phyloP scores from a whole-genome alignment of 2,797 vertebrate species.

The Amblyraja radiata region DNA sequence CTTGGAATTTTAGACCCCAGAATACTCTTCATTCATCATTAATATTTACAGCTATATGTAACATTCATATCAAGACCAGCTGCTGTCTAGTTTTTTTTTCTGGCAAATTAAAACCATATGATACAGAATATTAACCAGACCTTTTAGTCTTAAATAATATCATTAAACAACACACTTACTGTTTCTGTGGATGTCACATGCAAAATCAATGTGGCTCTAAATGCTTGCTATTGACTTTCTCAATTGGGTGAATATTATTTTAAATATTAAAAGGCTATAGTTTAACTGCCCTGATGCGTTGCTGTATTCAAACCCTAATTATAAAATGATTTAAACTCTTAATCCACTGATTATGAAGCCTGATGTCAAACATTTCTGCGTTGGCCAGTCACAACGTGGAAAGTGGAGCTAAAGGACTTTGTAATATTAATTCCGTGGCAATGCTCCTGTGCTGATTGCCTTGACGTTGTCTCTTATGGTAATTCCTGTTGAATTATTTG shows the following conservation, averaged over 20 bases:
- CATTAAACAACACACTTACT: slow-evolving; percentile 18
- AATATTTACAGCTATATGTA: slow-evolving; percentile 36
- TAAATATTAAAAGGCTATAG: not conserved
- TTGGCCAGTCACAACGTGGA: not conserved
- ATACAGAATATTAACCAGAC: slow-evolving; percentile 30
- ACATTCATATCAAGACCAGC: slow-evolving; percentile 30
- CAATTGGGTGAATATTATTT: not conserved
- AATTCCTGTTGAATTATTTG: slow-evolving; percentile 19
- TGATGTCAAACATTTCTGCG: not conserved
- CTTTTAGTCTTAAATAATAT: slow-evolving; percentile 33
- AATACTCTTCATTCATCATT: slow-evolving; percentile 31
- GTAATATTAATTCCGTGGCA: not conserved
- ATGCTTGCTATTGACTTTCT: not conserved
- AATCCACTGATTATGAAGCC: not conserved
- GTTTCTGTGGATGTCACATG: not conserved
- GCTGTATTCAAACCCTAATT: not conserved
- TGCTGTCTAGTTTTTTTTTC: slow-evolving; percentile 28
- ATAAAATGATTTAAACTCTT: not conserved
- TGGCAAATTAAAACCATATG: slow-evolving; percentile 30
- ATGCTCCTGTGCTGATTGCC: not conserved
- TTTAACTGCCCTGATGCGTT: not conserved
- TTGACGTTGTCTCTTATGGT: slow-evolving; percentile 10
- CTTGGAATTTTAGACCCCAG: slow-evolving; percentile 16
- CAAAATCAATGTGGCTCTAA: not conserved
- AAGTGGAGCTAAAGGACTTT: not conserved